Evolutionary conservation across 2,797 vertebrate species (phyloP).

Genomic region (Sternotherus odoratus): DNA sequence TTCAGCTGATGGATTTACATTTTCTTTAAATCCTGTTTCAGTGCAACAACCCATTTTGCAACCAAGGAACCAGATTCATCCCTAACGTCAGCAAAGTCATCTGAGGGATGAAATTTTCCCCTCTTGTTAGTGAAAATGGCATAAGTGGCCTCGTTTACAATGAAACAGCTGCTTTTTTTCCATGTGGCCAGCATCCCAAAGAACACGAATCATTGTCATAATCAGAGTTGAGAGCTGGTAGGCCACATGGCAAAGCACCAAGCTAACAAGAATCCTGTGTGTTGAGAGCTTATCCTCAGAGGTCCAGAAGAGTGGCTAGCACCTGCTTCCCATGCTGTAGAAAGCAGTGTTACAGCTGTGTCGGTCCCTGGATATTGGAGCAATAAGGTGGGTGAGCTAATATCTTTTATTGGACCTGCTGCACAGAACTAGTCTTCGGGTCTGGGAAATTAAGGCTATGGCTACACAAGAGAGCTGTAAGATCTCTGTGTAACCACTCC

Average conservation of each 20-base stretch:
- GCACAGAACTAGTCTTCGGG: not conserved
- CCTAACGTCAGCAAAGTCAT: rapidly evolving
- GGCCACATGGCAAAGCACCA: not conserved
- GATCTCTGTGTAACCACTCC: no score
- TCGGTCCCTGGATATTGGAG: not conserved
- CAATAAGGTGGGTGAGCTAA: not conserved
- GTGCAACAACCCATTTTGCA: not conserved
- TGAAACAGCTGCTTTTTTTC: not conserved
- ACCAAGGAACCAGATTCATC: not conserved
- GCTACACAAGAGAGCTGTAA: no score
- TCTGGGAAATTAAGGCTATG: not conserved
- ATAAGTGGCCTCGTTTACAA: not conserved
- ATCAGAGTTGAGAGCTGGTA: not conserved
- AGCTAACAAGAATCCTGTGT: not conserved
- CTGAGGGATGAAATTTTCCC: not conserved
- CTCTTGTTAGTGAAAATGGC: not conserved
- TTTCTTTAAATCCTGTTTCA: not conserved
- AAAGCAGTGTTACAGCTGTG: not conserved
- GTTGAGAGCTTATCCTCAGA: not conserved
- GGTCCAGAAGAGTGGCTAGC: not conserved
- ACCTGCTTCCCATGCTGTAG: not conserved
- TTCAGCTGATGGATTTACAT: not conserved
- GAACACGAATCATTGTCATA: not conserved
- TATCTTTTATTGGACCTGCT: not conserved
- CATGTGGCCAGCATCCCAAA: not conserved